Conservation (phyloP, 2,113 vertebrate genomes). For the Argyrosomus japonicus region DNA sequence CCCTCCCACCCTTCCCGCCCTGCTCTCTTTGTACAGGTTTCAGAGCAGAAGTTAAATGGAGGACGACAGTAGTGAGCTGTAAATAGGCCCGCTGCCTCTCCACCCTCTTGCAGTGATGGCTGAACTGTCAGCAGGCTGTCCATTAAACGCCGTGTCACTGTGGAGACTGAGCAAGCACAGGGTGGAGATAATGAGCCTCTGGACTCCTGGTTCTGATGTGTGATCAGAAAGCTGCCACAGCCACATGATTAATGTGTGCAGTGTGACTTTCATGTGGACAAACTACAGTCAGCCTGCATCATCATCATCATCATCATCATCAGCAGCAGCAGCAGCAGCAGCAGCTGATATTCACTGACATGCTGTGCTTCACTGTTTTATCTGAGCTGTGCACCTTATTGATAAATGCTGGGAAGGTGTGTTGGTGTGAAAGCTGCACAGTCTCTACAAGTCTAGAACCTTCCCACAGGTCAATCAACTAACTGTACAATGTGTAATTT, state of each 20-base stretch:
- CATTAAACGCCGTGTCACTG: not conserved
- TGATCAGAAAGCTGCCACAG: not conserved
- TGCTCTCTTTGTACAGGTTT: not conserved
- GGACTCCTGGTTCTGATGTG: not conserved
- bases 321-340: too few relatives aligned
- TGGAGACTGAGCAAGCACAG: not conserved
- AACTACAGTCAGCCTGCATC: not conserved
- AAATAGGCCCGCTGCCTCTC: not conserved
- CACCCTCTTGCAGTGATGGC: not conserved
- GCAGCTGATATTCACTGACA: not conserved
- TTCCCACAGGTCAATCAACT: not conserved
- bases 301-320: not conserved
- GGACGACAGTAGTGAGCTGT: not conserved
- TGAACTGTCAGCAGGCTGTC: conserved; percentile 15
- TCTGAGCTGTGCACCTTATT: not conserved
- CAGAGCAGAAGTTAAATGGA: not conserved
- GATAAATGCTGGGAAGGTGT: not conserved
- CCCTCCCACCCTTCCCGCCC: not conserved
- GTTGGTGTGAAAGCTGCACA: not conserved
- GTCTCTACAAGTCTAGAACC: not conserved
- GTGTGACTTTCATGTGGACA: not conserved
- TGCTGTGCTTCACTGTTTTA: not conserved
- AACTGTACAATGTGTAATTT: not conserved
- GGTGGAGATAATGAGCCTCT: conserved; percentile 9
- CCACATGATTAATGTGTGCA: not conserved